Evolutionary conservation across 2,888 invertebrate species (phyloP).

Genomic region (Gryllus longicercus): DNA sequence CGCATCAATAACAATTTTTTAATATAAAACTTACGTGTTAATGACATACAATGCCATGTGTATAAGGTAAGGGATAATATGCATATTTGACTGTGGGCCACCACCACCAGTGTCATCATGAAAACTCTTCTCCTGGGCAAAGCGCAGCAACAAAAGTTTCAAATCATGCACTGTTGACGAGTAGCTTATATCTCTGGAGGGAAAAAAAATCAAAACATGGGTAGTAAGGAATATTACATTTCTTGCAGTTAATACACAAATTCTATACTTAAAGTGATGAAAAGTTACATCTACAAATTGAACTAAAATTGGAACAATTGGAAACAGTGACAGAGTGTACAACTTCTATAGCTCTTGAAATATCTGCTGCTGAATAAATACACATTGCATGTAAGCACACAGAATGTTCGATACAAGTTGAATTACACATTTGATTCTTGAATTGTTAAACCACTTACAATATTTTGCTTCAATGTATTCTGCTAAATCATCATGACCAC

Average conservation of each 20-base stretch:
- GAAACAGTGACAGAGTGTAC: no score
- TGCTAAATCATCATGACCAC: no score
- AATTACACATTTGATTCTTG: no score
- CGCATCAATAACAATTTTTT: neutral
- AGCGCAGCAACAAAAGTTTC: constrained; percentile 81
- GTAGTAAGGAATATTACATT: neutral
- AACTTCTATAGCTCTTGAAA: no score
- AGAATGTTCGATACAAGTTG: no score
- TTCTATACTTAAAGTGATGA: neutral
- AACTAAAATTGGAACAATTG: no score
- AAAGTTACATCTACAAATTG: neutral
- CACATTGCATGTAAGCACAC: no score
- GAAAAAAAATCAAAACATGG: neutral
- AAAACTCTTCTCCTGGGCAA: constrained; percentile 92
- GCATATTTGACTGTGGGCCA: constrained; percentile 95
- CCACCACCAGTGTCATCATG: constrained; percentile 97
- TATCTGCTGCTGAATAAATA: no score
- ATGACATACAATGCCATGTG: constrained; percentile 94
- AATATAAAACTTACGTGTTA: constrained; percentile 58
- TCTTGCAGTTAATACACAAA: neutral
- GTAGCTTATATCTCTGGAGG: constrained; percentile 67
- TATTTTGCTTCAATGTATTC: no score
- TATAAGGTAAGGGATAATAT: constrained; percentile 88
- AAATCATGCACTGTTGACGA: constrained; percentile 86
- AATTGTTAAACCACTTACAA: no score